Evolutionary conservation across 2,113 vertebrate species (phyloP), one percentile per base, ranked within the genome.

Genomic region (Heterochromis multidens): DNA sequence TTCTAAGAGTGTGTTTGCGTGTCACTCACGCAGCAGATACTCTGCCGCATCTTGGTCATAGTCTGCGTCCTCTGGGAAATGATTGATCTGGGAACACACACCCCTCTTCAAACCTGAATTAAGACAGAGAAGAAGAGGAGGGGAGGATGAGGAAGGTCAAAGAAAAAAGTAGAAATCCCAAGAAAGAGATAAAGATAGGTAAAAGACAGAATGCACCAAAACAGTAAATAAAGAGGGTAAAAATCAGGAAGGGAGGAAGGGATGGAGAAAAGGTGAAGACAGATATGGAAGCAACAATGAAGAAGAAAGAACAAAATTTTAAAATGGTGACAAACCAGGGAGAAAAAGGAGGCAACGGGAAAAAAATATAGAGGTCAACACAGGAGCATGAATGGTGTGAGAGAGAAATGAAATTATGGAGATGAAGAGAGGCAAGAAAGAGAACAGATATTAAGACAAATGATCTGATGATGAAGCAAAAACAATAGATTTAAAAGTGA

Each of bases 11-110:
- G 35, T 77, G 63, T 74, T 27, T 74, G 65, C 60, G 81, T 67
- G 70, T 74, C 65, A 95, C 96, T 96, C 89, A 97, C 97, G 97
- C 89, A 98, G 96, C 90, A 98, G 96, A 87, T 98, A 98, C 93
- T 98, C 97, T 25, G 97, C 97, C 81, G 97, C 96, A 95, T 98
- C 97, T 72, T 98, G 98, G 93, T 98, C 98, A 78, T 98, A 98
- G 94, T 98, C 98, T 29, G 97, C 97, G 89, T 98, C 98, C 27
- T 98, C 98, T 3, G 98, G 97, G 89, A 98, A 98, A 80, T 98
- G 98, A 94, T 98, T 97, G 92, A 98, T 98, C 95, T 98, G 97
- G 82, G 97, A 97, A 89, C 98, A 98, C 72, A 98, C 95, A 6
- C 98, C 98, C 95, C 97, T 95, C 92, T 97, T 97, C 94, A 97